phyloP scores from a whole-genome alignment of 2,113 vertebrate genomes.

The Dascyllus trimaculatus region DNA sequence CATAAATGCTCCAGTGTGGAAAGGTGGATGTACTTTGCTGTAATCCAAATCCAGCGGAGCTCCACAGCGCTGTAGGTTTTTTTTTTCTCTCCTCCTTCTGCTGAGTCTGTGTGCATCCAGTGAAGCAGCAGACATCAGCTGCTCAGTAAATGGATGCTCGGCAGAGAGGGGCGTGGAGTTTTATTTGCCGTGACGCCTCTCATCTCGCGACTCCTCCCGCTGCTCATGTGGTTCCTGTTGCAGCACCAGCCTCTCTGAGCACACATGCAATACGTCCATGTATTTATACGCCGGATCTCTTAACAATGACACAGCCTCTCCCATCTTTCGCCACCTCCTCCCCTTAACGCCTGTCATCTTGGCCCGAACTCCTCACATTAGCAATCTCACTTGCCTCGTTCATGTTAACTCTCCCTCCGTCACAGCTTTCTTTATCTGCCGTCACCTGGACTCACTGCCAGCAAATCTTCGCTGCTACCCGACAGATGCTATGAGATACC shows the following conservation, averaged over 20 bases:
- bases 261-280: conserved; percentile 23
- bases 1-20: conserved; percentile 19
- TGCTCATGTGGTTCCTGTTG: conserved; percentile 64
- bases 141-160: conserved; percentile 75
- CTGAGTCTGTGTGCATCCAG: conserved; percentile 47
- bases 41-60: conserved; percentile 49
- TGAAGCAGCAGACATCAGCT: conserved; percentile 60
- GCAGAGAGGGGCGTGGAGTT: conserved; percentile 71
- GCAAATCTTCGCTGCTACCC: not conserved
- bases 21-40: conserved; percentile 9
- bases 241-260: conserved; percentile 50
- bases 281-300: conserved; percentile 14
- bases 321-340: conserved; percentile 47
- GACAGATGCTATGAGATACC: conserved; percentile 33
- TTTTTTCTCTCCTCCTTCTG: conserved; percentile 39
- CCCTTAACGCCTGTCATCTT: conserved; percentile 2
- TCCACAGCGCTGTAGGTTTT: not conserved
- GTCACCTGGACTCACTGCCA: conserved; percentile 20
- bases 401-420: conserved; percentile 18
- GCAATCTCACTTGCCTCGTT: conserved; percentile 10
- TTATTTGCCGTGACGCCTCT: conserved; percentile 55
- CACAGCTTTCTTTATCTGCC: conserved; percentile 38
- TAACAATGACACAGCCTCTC: conserved; percentile 65
- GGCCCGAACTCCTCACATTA: conserved; percentile 40
- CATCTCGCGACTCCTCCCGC: conserved; percentile 59